Evolutionary conservation across 2,797 vertebrate genomes (phyloP).

Genomic region (Anisognathus igniventris): DNA sequence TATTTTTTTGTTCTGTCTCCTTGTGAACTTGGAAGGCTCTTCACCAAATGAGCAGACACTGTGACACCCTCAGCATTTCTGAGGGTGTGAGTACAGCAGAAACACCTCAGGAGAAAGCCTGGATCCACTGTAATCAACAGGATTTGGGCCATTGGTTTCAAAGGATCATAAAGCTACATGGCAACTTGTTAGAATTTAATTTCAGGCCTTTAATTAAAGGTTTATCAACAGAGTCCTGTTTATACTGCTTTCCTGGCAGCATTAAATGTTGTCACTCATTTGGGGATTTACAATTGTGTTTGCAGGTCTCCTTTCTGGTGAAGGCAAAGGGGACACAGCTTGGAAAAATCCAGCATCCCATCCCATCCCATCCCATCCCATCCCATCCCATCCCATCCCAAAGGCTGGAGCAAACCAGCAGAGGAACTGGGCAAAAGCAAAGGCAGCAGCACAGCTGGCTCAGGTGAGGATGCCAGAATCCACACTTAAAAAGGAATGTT

Average conservation of each 20-base stretch:
- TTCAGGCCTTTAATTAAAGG: conserved; percentile 22
- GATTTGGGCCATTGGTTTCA: neutral
- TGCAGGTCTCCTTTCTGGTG: neutral
- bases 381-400: neutral
- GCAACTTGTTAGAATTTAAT: neutral
- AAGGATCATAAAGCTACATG: neutral
- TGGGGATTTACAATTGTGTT: neutral
- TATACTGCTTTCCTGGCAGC: neutral
- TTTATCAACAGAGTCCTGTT: neutral
- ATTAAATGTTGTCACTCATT: rapidly evolving
- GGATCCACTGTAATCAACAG: neutral
- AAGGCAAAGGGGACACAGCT: neutral
- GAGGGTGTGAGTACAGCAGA: neutral
- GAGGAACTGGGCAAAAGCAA: neutral
- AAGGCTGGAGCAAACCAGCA: neutral
- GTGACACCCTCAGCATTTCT: neutral
- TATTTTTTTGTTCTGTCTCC: neutral
- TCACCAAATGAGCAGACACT: neutral
- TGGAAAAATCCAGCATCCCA: neutral
- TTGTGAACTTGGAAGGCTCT: neutral
- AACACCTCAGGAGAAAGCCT: neutral
- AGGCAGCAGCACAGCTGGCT: neutral
- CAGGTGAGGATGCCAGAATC: neutral
- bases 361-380: neutral
- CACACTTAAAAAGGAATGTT: neutral